Evolutionary conservation across 2,113 vertebrate genomes (phyloP).

Genomic region (Spea multiplicata): DNA sequence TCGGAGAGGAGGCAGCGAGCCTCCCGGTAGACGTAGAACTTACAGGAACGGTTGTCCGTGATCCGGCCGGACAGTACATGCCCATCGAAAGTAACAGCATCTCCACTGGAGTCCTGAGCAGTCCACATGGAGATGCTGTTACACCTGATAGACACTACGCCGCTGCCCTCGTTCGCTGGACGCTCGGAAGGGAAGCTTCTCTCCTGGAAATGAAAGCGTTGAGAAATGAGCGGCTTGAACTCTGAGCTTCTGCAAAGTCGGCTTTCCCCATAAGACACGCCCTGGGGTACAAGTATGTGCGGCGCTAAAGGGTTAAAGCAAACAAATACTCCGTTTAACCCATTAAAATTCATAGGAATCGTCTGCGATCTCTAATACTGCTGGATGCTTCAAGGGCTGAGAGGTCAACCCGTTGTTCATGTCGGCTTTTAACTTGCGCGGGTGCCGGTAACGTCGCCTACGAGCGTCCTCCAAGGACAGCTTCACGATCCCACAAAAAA

Average conservation of each 20-base stretch:
- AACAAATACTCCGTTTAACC: not conserved
- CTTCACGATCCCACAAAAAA: too few relatives aligned
- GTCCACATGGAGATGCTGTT: slow-evolving; percentile 84
- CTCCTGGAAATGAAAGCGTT: slow-evolving; percentile 22
- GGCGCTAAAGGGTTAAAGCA: not conserved
- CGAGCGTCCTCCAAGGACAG: too few relatives aligned
- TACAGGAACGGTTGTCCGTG: not conserved
- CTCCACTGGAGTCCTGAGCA: slow-evolving; percentile 71
- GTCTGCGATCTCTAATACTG: not conserved
- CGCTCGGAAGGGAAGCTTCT: not conserved
- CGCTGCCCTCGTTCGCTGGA: not conserved
- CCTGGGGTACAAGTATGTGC: not conserved
- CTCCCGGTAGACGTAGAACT: not conserved
- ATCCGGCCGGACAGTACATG: slow-evolving; percentile 51
- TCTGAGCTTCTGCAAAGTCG: not conserved
- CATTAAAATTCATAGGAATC: not conserved
- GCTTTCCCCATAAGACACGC: not conserved
- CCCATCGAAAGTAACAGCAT: slow-evolving; percentile 75
- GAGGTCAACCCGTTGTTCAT: not conserved
- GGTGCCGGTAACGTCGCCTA: too few relatives aligned
- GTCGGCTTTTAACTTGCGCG: not conserved
- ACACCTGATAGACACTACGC: slow-evolving; percentile 65
- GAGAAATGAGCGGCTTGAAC: not conserved
- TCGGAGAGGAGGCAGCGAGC: not conserved
- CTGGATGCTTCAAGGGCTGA: not conserved